Evolutionary conservation across 1,140 invertebrate species (phyloP), one percentile per base, ranked within the genome.

Genomic region (Drosophila dunni): DNA sequence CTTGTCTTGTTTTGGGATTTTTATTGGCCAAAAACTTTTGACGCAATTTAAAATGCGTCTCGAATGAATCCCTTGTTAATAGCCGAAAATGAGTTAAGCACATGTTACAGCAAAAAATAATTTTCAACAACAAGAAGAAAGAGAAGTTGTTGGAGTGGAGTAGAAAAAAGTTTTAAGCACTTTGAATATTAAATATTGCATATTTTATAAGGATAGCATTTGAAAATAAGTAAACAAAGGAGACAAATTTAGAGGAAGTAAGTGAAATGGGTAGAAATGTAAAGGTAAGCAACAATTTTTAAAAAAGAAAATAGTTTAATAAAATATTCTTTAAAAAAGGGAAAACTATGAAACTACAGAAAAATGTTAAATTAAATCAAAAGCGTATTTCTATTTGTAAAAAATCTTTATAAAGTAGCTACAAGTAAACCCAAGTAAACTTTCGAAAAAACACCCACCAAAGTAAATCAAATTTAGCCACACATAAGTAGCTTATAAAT

Each of bases 1-100:
- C 15, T n/a, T 50, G 9, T 24, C 17, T 40, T 50, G 65, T 15
- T 15, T 62, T 72, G 51, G 42, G 10, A 66, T 65, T 89, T 88
- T 89, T 83, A 83, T 78, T 79, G 84, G 46, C 45, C 40, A 63
- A 69, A 69, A 62, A 82, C 56, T 88, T 81, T 88, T 71, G 54
- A 54, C 62, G 65, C 58, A 67, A 29, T 79, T 88, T 88, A 61
- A 84, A 70, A 71, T 65, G 78, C 61, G 74, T 33, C 24, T 29
- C 42, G 42, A 65, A 74, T 84, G 42, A 46, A 42, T 58, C 44
- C 69, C 51, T 36, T 34, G 57, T 54, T 86, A 82, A 79, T 76
- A 79, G 75, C 66, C 83, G 64, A 36, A 73, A 88, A 79, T 88
- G 66, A 74, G 65, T 53, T 62, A 65, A 65, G 68, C 75, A 67